Evolutionary conservation across 1,140 invertebrate genomes (phyloP).

Genomic region (Thrips palmi): DNA sequence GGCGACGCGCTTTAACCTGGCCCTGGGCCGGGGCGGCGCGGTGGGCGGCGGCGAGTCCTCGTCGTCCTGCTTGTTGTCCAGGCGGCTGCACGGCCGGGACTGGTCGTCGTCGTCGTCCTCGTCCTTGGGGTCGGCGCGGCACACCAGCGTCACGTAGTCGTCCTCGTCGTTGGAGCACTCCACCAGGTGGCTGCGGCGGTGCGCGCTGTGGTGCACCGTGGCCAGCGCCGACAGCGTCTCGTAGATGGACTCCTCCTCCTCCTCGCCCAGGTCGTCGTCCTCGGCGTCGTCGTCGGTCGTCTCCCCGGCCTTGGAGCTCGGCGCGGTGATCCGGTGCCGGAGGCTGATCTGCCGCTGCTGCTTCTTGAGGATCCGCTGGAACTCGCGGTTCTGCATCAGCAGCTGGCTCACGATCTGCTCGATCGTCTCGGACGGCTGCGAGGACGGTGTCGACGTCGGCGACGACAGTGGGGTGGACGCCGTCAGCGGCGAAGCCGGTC

Average conservation of each 20-base stretch:
- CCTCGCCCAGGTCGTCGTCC: background rate
- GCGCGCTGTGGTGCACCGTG: no score
- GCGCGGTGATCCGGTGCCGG: constrained; percentile 30
- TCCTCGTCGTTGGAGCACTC: no score
- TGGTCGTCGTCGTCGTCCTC: no score
- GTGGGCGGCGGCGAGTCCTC: no score
- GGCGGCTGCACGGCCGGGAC: no score
- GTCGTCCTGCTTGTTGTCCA: no score
- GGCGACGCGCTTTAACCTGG: no score
- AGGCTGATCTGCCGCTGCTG: constrained; percentile 38
- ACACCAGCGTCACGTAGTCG: no score
- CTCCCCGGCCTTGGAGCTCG: constrained; percentile 26
- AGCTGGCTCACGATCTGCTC: constrained; percentile 68
- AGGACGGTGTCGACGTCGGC: constrained; percentile 14
- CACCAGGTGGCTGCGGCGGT: no score
- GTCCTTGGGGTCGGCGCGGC: no score
- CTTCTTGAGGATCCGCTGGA: constrained; percentile 55
- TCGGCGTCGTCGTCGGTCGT: constrained; percentile 30
- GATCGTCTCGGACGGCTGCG: constrained; percentile 28
- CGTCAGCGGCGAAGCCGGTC: background rate
- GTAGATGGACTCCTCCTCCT: constrained; percentile 7
- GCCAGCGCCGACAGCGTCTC: background rate
- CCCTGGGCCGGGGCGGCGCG: no score
- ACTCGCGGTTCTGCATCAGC: constrained; percentile 65
- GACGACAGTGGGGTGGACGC: constrained; percentile 1